Percentiles rank a stretch among this genome's conserved stretches.
These are phyloP conservation scores for Scaptomyza reducta DNA, from an alignment of 2,888 invertebrate species.

Conservation along the genomic window DNA sequence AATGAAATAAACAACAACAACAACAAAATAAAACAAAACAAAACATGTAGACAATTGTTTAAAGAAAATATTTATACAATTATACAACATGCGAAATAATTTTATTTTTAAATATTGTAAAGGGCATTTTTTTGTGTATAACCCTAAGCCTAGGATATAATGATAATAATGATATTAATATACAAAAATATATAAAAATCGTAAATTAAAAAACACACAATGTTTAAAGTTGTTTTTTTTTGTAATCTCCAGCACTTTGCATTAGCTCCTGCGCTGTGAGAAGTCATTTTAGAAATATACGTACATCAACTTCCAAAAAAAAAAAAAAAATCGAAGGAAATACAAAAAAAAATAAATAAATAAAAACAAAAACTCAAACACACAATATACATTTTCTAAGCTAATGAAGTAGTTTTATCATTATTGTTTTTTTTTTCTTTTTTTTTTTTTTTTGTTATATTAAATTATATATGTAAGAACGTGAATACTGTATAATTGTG, in stretches of 20 bases:
- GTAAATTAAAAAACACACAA: slow-evolving; percentile 1
- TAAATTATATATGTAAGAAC: slow-evolving; percentile 34
- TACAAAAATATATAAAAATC: slow-evolving; percentile 1
- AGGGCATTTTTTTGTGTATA: slow-evolving; percentile 56
- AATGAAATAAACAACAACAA: slow-evolving; percentile 28
- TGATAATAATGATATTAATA: slow-evolving; percentile 45
- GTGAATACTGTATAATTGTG: slow-evolving; percentile 36
- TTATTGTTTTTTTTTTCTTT: slow-evolving; percentile 11
- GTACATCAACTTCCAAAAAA: slow-evolving; percentile 12
- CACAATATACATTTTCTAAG: slow-evolving; percentile 18
- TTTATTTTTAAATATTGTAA: slow-evolving; percentile 61
- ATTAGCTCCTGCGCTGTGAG: slow-evolving; percentile 40
- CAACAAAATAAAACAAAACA: slow-evolving; percentile 27
- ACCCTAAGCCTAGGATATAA: slow-evolving; percentile 43
- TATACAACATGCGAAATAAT: slow-evolving; percentile 60
- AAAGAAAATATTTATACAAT: slow-evolving; percentile 66
- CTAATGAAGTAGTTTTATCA: slow-evolving; percentile 33
- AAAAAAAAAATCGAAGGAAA: not conserved
- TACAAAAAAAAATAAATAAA: not conserved
- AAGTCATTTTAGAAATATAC: slow-evolving; percentile 42
- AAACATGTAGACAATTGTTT: slow-evolving; percentile 69
- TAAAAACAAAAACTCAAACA: not conserved
- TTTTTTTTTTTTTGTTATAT: slow-evolving; percentile 31
- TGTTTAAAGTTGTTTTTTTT: slow-evolving; percentile 26
- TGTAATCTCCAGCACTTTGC: slow-evolving; percentile 45